Conservation (phyloP, 1,140 invertebrate species). For the Lysiphlebus fabarum region DNA sequence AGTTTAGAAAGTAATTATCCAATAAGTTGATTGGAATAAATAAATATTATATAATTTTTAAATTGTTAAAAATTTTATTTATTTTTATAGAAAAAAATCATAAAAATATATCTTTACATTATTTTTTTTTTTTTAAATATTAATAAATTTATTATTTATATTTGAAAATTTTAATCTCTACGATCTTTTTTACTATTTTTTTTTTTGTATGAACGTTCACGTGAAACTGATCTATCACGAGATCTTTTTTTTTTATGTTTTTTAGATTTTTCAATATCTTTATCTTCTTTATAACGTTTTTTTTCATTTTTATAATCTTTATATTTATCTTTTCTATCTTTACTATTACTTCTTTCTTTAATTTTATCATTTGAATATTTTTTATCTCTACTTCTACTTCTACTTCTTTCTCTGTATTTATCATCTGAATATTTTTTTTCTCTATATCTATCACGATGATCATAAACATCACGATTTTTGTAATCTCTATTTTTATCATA, state of each 20-base stretch:
- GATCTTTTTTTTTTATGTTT: conserved; percentile 20
- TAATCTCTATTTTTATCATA: background rate
- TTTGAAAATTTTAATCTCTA: background rate
- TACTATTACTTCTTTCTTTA: conserved; percentile 18
- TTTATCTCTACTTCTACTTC: conserved; percentile 25
- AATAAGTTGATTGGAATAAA: too few species aligned
- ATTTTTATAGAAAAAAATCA: too few species aligned
- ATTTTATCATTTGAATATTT: conserved; percentile 18
- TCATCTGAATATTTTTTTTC: conserved; percentile 10
- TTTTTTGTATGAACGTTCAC: conserved; percentile 6
- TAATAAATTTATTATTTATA: too few species aligned
- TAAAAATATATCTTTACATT: too few species aligned
- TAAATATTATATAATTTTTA: too few species aligned
- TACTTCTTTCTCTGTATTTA: conserved; percentile 13
- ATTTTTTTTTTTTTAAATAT: too few species aligned
- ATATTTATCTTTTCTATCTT: conserved; percentile 23
- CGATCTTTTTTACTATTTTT: conserved; percentile 13
- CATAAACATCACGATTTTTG: conserved; percentile 5
- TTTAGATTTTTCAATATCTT: conserved; percentile 18
- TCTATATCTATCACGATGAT: conserved; percentile 7
- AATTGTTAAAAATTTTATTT: too few species aligned
- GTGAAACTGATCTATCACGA: conserved; percentile 7
- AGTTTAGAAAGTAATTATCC: too few species aligned
- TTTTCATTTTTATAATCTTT: conserved; percentile 32
- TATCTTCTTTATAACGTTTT: conserved; percentile 20